These are phyloP conservation scores for Philopotamus ludificatus DNA, from an alignment of 1,140 invertebrate genomes.

Conservation along the genomic window DNA sequence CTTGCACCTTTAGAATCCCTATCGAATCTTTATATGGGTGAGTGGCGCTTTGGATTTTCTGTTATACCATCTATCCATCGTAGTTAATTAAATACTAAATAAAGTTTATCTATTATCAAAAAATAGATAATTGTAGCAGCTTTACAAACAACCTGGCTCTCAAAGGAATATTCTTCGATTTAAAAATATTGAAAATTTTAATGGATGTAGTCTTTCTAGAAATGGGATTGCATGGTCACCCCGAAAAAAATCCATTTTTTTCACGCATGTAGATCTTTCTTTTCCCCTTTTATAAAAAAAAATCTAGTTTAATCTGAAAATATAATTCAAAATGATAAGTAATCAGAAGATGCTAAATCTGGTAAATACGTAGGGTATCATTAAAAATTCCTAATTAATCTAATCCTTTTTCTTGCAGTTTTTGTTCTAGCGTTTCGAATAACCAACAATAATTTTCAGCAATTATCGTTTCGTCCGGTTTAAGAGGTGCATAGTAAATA, in stretches of 20 bases:
- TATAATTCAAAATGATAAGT: neutral
- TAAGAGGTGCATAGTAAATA: neutral
- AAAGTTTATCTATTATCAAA: too few relatives aligned
- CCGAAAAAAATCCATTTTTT: constrained; percentile 19
- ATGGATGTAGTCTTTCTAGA: too few relatives aligned
- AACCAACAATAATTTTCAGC: neutral
- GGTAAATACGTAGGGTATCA: neutral
- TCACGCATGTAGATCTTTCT: neutral
- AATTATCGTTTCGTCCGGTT: neutral
- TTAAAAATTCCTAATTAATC: neutral
- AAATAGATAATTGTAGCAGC: too few relatives aligned
- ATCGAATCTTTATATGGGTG: too few relatives aligned
- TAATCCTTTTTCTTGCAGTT: neutral
- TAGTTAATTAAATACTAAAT: too few relatives aligned
- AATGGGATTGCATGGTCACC: too few relatives aligned
- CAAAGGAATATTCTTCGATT: too few relatives aligned
- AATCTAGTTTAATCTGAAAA: neutral
- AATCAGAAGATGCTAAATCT: neutral
- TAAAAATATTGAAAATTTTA: too few relatives aligned
- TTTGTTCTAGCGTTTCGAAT: neutral
- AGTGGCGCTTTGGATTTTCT: too few relatives aligned
- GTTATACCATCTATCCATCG: too few relatives aligned
- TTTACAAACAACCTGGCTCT: too few relatives aligned
- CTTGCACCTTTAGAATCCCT: too few relatives aligned
- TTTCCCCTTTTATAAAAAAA: neutral